Conservation (phyloP, 2,113 vertebrate genomes). For the Calidris pygmaea region DNA sequence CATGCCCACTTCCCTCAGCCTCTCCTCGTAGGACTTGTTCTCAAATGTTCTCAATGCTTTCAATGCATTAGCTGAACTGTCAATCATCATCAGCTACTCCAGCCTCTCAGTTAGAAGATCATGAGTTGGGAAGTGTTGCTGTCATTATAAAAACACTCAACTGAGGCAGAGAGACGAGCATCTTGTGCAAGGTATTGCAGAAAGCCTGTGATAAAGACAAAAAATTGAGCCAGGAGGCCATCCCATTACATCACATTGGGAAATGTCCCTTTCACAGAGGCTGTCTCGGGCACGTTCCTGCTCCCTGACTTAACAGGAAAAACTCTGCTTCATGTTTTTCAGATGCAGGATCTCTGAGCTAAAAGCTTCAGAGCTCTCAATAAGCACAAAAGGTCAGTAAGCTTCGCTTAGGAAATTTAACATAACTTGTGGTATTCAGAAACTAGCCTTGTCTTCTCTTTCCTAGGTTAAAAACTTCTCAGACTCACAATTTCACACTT, state of each 20-base stretch:
- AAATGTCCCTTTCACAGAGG: not conserved
- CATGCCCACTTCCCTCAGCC: no score
- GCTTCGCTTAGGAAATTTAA: not conserved
- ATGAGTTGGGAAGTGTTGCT: not conserved
- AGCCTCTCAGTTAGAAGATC: not conserved
- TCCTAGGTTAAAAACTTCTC: not conserved
- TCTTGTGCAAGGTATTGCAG: rapidly evolving
- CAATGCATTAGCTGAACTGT: not conserved
- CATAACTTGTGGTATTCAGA: not conserved
- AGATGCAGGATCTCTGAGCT: not conserved
- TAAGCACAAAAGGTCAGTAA: not conserved
- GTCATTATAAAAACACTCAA: not conserved
- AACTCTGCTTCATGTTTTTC: not conserved
- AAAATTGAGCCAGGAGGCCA: not conserved
- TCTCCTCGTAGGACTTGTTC: no score
- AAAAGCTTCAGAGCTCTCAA: not conserved
- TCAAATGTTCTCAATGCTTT: not conserved
- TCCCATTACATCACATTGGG: not conserved
- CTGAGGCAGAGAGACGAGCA: not conserved
- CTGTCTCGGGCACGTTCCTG: not conserved
- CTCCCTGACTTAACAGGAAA: not conserved
- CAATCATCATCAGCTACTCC: rapidly evolving
- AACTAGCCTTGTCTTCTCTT: not conserved
- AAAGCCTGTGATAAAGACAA: not conserved
- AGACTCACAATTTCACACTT: not conserved